These are phyloP conservation scores for Anastrepha obliqua DNA, from an alignment of 1,140 invertebrate species.

Conservation along the genomic window DNA sequence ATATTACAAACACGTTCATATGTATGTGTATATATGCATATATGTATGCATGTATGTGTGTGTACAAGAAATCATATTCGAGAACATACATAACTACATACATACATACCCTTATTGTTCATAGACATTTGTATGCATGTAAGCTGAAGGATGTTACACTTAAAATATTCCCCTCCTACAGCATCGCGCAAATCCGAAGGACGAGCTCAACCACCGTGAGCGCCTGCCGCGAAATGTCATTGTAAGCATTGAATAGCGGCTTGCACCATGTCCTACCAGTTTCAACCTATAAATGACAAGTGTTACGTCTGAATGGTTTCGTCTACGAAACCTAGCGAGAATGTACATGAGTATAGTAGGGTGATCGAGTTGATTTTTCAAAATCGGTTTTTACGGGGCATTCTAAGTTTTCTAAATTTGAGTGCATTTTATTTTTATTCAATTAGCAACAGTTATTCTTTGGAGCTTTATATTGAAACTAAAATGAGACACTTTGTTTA, in stretches of 20 bases:
- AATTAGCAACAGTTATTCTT: no score
- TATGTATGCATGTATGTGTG: background rate
- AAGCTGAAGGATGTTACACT: background rate
- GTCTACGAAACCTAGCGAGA: no score
- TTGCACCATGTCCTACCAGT: background rate
- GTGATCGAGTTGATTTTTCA: no score
- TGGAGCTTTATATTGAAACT: no score
- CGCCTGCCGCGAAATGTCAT: background rate
- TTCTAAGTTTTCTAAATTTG: background rate
- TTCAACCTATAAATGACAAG: background rate
- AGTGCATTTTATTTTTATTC: no score
- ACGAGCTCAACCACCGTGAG: slow-evolving; percentile 9
- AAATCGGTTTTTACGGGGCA: no score
- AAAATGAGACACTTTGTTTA: no score
- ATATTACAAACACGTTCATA: background rate
- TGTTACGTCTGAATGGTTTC: background rate
- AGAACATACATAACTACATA: background rate
- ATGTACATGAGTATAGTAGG: background rate
- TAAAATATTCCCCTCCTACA: background rate
- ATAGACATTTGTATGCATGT: background rate
- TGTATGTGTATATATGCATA: background rate
- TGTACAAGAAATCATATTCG: background rate
- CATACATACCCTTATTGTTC: background rate
- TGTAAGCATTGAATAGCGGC: background rate
- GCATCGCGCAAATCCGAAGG: background rate